Conservation (phyloP, 2,113 vertebrate species). For the Pipra filicauda region DNA sequence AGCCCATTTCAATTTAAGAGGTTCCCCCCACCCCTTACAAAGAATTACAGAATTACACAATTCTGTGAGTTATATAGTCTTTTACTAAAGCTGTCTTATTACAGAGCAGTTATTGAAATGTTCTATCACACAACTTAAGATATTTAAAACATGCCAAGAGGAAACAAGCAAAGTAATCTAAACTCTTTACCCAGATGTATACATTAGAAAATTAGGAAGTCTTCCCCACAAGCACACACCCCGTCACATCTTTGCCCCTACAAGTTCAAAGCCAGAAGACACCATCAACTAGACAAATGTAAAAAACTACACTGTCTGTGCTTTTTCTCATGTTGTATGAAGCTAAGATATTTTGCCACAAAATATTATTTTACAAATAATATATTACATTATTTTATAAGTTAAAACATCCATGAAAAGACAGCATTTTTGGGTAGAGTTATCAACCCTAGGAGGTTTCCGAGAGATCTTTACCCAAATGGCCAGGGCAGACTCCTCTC, state of each 20-base stretch:
- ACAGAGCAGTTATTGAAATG: neutral
- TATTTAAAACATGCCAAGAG: neutral
- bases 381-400: neutral
- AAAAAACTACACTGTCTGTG: neutral
- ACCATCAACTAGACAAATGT: neutral
- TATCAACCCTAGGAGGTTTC: neutral
- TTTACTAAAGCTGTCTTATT: neutral
- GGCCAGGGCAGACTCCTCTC: neutral
- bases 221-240: neutral
- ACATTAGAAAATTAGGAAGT: neutral
- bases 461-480: accelerated
- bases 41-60: neutral
- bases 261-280: neutral
- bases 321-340: neutral
- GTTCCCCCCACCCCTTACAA: accelerated
- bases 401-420: neutral
- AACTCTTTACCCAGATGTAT: neutral
- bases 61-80: neutral
- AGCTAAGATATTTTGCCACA: neutral
- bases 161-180: neutral
- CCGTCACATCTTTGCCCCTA: neutral
- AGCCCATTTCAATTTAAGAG: neutral
- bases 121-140: neutral
- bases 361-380: neutral
- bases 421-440: neutral